A percentile compares a stretch with the other conserved stretches of the same genome.
phyloP scores from a whole-genome alignment of 2,888 invertebrate genomes.

The Leptopilina syphax region DNA sequence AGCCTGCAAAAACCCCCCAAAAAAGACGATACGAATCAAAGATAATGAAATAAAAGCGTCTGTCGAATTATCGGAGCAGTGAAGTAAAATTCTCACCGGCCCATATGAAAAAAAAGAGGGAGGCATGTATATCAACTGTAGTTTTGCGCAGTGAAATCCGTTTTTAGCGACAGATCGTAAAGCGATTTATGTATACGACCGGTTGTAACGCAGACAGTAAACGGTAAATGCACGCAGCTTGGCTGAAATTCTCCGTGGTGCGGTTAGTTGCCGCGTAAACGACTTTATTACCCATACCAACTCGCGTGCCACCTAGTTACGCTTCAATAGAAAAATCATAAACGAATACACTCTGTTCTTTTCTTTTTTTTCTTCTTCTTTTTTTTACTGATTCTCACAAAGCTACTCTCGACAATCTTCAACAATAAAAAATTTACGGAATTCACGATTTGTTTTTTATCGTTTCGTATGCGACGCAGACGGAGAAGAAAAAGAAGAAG shows the following conservation, averaged over 20 bases:
- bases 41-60: neutral
- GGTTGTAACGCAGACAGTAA: conserved; percentile 74
- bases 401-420: neutral
- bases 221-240: conserved; percentile 67
- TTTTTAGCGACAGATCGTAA: conserved; percentile 76
- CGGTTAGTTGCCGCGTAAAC: conserved; percentile 74
- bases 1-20: too few relatives aligned
- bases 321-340: conserved; percentile 73
- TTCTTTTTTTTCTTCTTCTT: too few relatives aligned
- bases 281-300: conserved; percentile 71
- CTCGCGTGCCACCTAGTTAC: conserved; percentile 71
- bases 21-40: neutral
- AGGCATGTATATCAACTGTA: conserved; percentile 56
- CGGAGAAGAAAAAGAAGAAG: too few relatives aligned
- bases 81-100: conserved; percentile 9
- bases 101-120: too few relatives aligned
- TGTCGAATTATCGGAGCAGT: neutral
- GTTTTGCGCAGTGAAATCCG: conserved; percentile 72
- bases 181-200: conserved; percentile 74
- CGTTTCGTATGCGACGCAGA: neutral
- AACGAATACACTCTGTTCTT: conserved; percentile 44
- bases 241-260: conserved; percentile 51
- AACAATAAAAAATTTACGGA: conserved; percentile 5
- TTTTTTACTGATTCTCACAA: conserved; percentile 21
- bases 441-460: conserved; percentile 15